phyloP scores from a whole-genome alignment of 2,797 vertebrate species.

The Acridotheres tristis region DNA sequence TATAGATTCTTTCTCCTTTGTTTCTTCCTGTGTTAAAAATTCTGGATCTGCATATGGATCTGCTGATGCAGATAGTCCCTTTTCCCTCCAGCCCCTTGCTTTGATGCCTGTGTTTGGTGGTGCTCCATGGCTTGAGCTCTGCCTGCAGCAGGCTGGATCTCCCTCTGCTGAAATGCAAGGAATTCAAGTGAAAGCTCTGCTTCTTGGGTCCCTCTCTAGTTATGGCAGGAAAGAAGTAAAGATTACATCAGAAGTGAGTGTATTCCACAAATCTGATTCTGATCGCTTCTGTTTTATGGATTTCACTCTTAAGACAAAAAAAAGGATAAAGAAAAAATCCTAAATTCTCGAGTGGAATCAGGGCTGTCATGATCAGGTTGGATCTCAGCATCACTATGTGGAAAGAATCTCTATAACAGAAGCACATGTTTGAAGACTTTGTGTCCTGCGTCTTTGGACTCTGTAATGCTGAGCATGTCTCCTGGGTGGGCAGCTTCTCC shows the following conservation, averaged over 20 bases:
- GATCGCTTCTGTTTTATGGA: not conserved
- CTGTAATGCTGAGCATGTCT: rapidly evolving
- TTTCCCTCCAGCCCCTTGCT: not conserved
- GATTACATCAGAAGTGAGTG: not conserved
- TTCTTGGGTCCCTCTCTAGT: not conserved
- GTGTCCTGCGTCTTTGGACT: not conserved
- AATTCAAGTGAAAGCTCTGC: not conserved
- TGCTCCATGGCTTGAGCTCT: not conserved
- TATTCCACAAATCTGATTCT: not conserved
- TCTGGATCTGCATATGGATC: not conserved
- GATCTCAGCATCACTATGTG: not conserved
- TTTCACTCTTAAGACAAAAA: not conserved
- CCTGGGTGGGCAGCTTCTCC: not conserved
- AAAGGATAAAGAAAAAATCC: not conserved
- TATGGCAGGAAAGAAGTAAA: not conserved
- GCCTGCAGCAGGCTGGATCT: not conserved
- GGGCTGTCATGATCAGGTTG: not conserved
- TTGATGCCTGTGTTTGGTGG: not conserved
- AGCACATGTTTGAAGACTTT: not conserved
- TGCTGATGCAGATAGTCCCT: not conserved
- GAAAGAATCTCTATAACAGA: not conserved
- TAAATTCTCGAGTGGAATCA: not conserved
- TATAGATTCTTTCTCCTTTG: not conserved
- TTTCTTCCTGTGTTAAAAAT: not conserved
- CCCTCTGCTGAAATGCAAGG: not conserved